These are phyloP conservation scores for Hipparchia semele DNA, from an alignment of 2,888 invertebrate species.

Conservation along the genomic window DNA sequence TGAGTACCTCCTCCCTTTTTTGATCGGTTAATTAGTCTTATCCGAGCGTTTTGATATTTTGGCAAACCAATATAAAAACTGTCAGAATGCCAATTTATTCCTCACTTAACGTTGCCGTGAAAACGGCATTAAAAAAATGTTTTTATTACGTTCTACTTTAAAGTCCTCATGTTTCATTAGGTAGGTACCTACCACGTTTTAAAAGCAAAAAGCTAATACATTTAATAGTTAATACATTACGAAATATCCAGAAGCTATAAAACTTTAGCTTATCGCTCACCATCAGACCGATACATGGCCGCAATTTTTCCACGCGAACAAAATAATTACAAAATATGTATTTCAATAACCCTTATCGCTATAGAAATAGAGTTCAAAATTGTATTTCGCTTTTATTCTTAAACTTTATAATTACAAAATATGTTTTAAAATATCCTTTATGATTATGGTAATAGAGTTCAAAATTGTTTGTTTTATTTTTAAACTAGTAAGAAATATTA, in stretches of 20 bases:
- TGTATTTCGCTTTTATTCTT: neutral
- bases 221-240: neutral
- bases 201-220: neutral
- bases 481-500: neutral
- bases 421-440: neutral
- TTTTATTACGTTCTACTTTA: no score
- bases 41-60: no score
- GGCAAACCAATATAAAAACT: no score
- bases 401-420: neutral
- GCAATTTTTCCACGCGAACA: slow-evolving; percentile 17
- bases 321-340: neutral
- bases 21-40: no score
- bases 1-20: no score
- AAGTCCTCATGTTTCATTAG: neutral
- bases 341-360: neutral
- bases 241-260: slow-evolving; percentile 10
- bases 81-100: no score
- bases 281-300: neutral
- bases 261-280: slow-evolving; percentile 3
- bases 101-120: no score
- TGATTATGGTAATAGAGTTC: neutral
- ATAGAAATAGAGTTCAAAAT: neutral
- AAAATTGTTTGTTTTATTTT: neutral
- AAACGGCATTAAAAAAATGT: no score
- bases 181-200: neutral